These are phyloP conservation scores for Dipodomys spectabilis DNA, from an alignment of 2,113 vertebrate species.

Conservation along the genomic window DNA sequence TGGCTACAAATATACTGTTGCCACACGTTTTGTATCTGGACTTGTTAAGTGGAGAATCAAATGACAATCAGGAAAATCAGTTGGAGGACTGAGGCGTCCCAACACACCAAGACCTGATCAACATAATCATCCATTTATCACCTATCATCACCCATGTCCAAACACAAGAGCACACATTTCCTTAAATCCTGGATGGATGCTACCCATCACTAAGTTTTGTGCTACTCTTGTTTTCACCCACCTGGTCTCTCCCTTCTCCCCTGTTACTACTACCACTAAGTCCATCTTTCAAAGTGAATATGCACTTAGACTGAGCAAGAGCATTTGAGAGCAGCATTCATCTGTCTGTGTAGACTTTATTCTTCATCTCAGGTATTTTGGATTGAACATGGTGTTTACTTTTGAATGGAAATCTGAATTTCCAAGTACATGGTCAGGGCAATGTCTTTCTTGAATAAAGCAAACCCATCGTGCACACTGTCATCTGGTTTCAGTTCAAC, in stretches of 20 bases:
- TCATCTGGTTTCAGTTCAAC: background rate
- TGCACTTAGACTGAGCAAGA: background rate
- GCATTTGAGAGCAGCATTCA: background rate
- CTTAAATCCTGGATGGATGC: background rate
- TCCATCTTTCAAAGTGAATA: background rate
- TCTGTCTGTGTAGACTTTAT: background rate
- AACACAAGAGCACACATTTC: background rate
- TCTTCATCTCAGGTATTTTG: background rate
- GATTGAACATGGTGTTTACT: background rate
- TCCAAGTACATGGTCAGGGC: background rate
- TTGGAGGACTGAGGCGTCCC: background rate
- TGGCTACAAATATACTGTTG: background rate
- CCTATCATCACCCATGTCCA: too few species aligned
- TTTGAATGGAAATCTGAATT: background rate
- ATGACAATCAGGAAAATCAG: background rate
- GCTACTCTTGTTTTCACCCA: background rate
- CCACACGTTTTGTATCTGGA: background rate
- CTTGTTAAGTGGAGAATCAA: background rate
- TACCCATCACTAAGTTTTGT: background rate
- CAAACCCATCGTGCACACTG: background rate
- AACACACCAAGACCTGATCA: background rate
- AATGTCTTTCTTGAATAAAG: background rate
- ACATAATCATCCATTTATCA: background rate
- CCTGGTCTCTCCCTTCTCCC: background rate
- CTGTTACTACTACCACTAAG: background rate